Evolutionary conservation across 2,113 vertebrate genomes (phyloP).

Genomic region (Phalacrocorax pelagicus): DNA sequence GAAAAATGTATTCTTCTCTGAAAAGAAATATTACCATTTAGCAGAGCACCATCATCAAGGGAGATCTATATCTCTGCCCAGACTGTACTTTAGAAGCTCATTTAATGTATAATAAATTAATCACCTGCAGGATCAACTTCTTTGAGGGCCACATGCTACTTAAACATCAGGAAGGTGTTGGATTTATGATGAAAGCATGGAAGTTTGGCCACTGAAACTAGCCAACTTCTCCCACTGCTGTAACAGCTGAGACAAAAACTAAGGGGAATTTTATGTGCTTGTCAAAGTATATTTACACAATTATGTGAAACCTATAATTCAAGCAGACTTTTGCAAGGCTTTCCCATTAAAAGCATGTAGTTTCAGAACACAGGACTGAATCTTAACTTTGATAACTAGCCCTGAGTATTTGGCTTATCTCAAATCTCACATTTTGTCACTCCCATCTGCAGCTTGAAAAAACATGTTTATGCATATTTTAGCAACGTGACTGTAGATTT

Average conservation of each 20-base stretch:
- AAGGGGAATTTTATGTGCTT: background rate
- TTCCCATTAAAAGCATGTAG: background rate
- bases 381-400: background rate
- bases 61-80: background rate
- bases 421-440: conserved; percentile 4
- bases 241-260: background rate
- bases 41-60: background rate
- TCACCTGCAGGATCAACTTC: background rate
- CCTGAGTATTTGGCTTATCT: background rate
- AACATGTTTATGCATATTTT: background rate
- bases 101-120: background rate
- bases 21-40: background rate
- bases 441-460: background rate
- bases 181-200: background rate
- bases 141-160: background rate
- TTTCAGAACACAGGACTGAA: background rate
- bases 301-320: background rate
- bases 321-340: background rate
- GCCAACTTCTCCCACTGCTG: background rate
- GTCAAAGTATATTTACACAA: background rate
- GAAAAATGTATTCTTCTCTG: background rate
- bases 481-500: background rate
- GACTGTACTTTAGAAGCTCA: background rate
- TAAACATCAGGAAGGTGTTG: background rate
- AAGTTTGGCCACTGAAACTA: background rate